Evolutionary conservation across 2,888 invertebrate species (phyloP).

Genomic region (Spisula subtruncata): DNA sequence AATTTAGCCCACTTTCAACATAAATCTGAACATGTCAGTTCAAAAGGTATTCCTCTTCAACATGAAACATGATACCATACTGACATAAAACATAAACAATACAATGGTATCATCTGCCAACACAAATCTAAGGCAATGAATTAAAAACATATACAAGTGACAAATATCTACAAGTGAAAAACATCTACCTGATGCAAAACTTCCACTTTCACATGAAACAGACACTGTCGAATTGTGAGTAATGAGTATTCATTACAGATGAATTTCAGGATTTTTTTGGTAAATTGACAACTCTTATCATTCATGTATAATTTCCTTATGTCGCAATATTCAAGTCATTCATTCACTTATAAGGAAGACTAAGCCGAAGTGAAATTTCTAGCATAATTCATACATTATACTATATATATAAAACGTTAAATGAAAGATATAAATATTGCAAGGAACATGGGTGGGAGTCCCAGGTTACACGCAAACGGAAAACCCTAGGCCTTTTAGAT

Average conservation of each 20-base stretch:
- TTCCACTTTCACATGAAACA: not conserved
- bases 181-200: not conserved
- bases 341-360: too few relatives aligned
- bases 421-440: too few relatives aligned
- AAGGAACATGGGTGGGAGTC: too few relatives aligned
- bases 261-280: too few relatives aligned
- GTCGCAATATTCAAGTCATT: too few relatives aligned
- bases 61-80: not conserved
- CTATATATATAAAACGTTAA: too few relatives aligned
- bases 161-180: not conserved
- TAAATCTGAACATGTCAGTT: not conserved
- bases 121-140: not conserved
- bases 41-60: conserved; percentile 1
- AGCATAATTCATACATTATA: too few relatives aligned
- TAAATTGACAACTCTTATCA: not conserved
- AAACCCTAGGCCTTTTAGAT: too few relatives aligned
- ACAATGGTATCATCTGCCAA: not conserved
- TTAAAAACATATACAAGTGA: not conserved
- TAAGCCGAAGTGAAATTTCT: too few relatives aligned
- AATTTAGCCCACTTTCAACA: not conserved
- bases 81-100: conserved; percentile 11
- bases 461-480: too few relatives aligned
- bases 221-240: not conserved
- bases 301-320: not conserved
- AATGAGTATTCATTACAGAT: too few relatives aligned